These are phyloP conservation scores for Eurypyga helias DNA, from an alignment of 2,113 vertebrate genomes.

Conservation along the genomic window DNA sequence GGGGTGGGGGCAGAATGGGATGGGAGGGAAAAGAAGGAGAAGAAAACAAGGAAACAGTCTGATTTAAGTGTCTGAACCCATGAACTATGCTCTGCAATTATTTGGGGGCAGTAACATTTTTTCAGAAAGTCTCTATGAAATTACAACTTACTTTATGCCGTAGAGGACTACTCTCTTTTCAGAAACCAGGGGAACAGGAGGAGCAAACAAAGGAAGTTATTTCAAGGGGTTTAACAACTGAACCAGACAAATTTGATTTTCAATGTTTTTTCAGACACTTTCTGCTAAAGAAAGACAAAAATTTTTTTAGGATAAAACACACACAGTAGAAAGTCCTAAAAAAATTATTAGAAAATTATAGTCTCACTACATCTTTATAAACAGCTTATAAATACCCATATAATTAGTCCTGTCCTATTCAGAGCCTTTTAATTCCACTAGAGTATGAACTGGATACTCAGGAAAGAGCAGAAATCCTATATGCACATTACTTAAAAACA, in stretches of 20 bases:
- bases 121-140: neutral
- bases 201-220: neutral
- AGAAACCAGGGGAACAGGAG: neutral
- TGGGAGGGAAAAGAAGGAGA: neutral
- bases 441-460: neutral
- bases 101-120: neutral
- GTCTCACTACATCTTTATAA: neutral
- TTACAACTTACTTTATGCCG: neutral
- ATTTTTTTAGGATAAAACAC: neutral
- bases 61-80: neutral
- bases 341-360: neutral
- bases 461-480: neutral
- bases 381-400: neutral
- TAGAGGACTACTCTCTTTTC: neutral
- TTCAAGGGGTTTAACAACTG: neutral
- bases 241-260: neutral
- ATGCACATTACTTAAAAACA: neutral
- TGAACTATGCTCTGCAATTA: neutral
- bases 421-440: neutral
- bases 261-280: neutral
- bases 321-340: neutral
- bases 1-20: too few relatives aligned
- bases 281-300: neutral
- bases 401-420: neutral
- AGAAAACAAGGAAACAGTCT: neutral